A percentile compares a stretch with the other conserved stretches of the same genome.
Conservation (phyloP, 2,113 vertebrate genomes). For the Pseudois nayaur region DNA sequence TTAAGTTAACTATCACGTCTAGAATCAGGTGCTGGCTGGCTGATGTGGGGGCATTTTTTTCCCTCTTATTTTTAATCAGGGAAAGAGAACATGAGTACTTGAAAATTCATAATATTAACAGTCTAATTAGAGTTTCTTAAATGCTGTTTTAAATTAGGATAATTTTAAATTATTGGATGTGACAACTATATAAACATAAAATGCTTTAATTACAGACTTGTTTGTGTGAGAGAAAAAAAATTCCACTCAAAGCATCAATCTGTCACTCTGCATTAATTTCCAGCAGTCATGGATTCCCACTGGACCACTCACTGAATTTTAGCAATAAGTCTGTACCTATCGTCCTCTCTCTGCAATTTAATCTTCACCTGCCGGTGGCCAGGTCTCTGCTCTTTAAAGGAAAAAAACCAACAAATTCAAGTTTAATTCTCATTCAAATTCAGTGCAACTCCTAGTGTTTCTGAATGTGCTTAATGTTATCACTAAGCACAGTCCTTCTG, state of each 20-base stretch:
- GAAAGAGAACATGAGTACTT: slow-evolving; percentile 39
- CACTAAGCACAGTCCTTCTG: slow-evolving; percentile 2
- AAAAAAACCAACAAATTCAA: background rate
- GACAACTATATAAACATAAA: slow-evolving; percentile 54
- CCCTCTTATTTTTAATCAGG: slow-evolving; percentile 59
- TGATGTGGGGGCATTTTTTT: background rate
- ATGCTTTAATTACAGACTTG: slow-evolving; percentile 30
- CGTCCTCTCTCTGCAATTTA: background rate
- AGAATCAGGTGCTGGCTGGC: background rate
- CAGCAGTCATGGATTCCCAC: background rate
- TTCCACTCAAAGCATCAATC: background rate
- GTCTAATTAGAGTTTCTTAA: slow-evolving; percentile 61
- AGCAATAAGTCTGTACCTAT: background rate
- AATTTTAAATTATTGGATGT: slow-evolving; percentile 64
- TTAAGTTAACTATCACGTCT: background rate
- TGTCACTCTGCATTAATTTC: slow-evolving; percentile 52
- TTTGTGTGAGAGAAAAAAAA: background rate
- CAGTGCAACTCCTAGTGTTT: slow-evolving; percentile 1
- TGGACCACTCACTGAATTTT: background rate
- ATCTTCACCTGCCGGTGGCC: background rate
- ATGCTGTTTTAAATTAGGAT: slow-evolving; percentile 58
- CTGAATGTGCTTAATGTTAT: slow-evolving; percentile 46
- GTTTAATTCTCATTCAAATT: slow-evolving; percentile 55
- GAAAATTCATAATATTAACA: slow-evolving; percentile 69
- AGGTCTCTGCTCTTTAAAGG: slow-evolving; percentile 1